These are phyloP conservation scores for Notodonta dromedarius DNA, from an alignment of 2,888 invertebrate genomes.

Conservation along the genomic window DNA sequence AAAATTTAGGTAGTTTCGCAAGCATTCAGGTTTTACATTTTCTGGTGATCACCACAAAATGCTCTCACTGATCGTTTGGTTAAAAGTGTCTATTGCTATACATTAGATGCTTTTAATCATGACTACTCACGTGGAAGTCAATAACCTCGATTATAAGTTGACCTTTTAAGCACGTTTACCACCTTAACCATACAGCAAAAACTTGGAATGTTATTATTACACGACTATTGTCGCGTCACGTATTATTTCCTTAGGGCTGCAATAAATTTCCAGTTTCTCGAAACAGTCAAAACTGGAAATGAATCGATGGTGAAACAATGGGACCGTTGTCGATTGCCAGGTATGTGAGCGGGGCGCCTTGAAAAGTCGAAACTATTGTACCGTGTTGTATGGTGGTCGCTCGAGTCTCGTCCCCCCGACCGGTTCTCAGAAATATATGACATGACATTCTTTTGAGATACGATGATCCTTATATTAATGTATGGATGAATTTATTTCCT, in stretches of 20 bases:
- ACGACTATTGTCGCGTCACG: conserved; percentile 59
- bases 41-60: too few species aligned
- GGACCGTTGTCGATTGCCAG: conserved; percentile 50
- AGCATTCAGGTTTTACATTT: not conserved
- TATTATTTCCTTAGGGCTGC: conserved; percentile 40
- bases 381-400: conserved; percentile 47
- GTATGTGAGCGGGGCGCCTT: conserved; percentile 58
- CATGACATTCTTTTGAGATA: conserved; percentile 61
- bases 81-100: not conserved
- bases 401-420: conserved; percentile 57
- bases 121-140: conserved; percentile 21
- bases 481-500: conserved; percentile 22
- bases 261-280: conserved; percentile 45
- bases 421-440: conserved; percentile 72
- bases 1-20: not conserved
- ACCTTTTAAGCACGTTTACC: conserved; percentile 35
- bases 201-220: conserved; percentile 36
- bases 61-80: not conserved
- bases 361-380: conserved; percentile 63
- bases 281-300: conserved; percentile 57
- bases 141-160: conserved; percentile 37
- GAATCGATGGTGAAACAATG: conserved; percentile 56
- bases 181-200: conserved; percentile 35
- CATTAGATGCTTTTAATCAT: not conserved
- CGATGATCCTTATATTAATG: conserved; percentile 28